phyloP scores from a whole-genome alignment of 2,888 invertebrate species.

The Laothoe populi region DNA sequence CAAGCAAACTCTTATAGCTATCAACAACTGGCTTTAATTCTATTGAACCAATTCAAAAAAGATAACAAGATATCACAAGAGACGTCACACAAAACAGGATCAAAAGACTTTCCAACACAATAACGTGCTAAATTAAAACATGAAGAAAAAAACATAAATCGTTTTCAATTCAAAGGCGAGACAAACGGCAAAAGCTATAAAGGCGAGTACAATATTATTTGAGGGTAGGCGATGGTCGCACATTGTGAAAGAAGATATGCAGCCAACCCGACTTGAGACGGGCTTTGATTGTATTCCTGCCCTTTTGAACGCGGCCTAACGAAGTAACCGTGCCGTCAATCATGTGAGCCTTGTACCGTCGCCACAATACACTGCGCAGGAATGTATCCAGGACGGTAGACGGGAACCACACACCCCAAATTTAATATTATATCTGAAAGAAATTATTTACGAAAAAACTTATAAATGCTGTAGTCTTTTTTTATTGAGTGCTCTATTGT shows the following conservation, averaged over 20 bases:
- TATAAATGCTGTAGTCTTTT: too few species aligned
- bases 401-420: background rate
- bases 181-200: slow-evolving; percentile 34
- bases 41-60: background rate
- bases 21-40: background rate
- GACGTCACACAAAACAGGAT: slow-evolving; percentile 33
- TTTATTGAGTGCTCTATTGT: too few species aligned
- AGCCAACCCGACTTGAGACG: background rate
- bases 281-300: slow-evolving; percentile 19
- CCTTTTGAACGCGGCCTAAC: slow-evolving; percentile 65
- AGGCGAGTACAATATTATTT: slow-evolving; percentile 46
- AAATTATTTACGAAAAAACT: background rate
- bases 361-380: slow-evolving; percentile 49
- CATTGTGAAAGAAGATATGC: slow-evolving; percentile 15
- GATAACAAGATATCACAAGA: background rate
- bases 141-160: slow-evolving; percentile 30
- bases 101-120: slow-evolving; percentile 37
- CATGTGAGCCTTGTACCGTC: slow-evolving; percentile 51
- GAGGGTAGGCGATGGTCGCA: slow-evolving; percentile 29
- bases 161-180: background rate
- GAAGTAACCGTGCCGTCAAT: slow-evolving; percentile 70
- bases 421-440: too few species aligned
- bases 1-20: background rate
- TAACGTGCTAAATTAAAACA: slow-evolving; percentile 39
- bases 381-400: background rate